Conservation (phyloP, 2,888 invertebrate genomes). For the Hipparchia semele region DNA sequence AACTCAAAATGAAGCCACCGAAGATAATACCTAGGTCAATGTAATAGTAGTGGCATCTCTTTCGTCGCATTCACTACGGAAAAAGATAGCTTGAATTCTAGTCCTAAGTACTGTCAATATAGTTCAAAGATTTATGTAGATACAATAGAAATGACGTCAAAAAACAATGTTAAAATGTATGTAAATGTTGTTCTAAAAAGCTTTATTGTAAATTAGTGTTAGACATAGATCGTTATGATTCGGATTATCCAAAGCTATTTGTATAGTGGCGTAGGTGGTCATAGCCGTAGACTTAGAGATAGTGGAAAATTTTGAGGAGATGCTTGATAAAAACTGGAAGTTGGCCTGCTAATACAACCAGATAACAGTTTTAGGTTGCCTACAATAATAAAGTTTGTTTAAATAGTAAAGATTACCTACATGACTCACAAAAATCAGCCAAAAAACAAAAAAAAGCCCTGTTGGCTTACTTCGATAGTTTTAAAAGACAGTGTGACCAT, state of each 20-base stretch:
- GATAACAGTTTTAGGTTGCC: background rate
- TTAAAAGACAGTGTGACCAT: too few species aligned
- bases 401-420: too few species aligned
- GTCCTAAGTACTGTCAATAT: conserved; percentile 48
- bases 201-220: conserved; percentile 80
- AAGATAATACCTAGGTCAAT: background rate
- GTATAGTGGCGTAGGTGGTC: conserved; percentile 69
- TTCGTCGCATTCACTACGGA: background rate
- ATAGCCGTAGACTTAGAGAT: background rate
- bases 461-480: too few species aligned
- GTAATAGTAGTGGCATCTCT: background rate
- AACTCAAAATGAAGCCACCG: too few species aligned
- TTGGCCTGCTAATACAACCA: background rate
- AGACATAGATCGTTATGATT: conserved; percentile 67
- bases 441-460: too few species aligned
- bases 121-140: conserved; percentile 47
- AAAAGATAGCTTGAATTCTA: background rate
- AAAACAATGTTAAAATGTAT: conserved; percentile 64
- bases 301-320: background rate
- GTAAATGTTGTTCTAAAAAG: conserved; percentile 81
- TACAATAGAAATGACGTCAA: conserved; percentile 19
- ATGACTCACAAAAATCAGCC: background rate
- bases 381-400: too few species aligned
- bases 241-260: conserved; percentile 71
- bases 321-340: background rate